A percentile compares a stretch with the other conserved stretches of the same genome.
phyloP scores from a whole-genome alignment of 2,113 vertebrate genomes.

The Melanotaenia duboulayi region DNA sequence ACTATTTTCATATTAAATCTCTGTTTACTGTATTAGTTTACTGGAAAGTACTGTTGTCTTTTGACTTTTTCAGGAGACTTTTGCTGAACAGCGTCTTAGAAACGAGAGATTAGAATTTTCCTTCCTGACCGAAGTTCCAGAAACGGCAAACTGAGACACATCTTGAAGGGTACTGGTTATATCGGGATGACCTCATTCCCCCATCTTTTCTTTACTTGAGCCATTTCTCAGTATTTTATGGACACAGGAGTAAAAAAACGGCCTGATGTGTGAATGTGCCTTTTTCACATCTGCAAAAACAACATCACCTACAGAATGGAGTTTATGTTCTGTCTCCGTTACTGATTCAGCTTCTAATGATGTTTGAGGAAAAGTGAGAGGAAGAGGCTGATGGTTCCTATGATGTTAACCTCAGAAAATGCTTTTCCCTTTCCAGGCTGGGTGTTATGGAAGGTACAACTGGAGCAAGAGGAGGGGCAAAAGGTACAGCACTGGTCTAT shows the following conservation, averaged over 20 bases:
- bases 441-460: constrained; percentile 5
- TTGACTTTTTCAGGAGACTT: constrained; percentile 3
- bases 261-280: no score
- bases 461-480: constrained; percentile 11
- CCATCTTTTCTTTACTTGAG: not conserved
- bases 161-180: constrained; percentile 27
- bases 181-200: constrained; percentile 29
- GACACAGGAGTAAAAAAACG: not conserved
- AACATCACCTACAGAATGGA: not conserved
- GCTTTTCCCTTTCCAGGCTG: no score
- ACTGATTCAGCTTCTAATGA: not conserved
- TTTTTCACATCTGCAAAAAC: constrained; percentile 15
- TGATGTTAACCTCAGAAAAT: not conserved
- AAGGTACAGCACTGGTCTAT: no score
- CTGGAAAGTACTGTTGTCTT: constrained; percentile 34
- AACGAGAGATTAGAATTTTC: constrained; percentile 22
- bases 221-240: not conserved
- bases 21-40: constrained; percentile 56
- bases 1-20: constrained; percentile 37
- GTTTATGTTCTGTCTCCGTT: not conserved
- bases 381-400: not conserved
- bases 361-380: not conserved
- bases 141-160: constrained; percentile 3
- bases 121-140: not conserved
- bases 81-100: constrained; percentile 31